Evolutionary conservation across 2,797 vertebrate genomes (phyloP), one percentile per base, ranked within the genome.

Genomic region (Brachyrhaphis roseni): DNA sequence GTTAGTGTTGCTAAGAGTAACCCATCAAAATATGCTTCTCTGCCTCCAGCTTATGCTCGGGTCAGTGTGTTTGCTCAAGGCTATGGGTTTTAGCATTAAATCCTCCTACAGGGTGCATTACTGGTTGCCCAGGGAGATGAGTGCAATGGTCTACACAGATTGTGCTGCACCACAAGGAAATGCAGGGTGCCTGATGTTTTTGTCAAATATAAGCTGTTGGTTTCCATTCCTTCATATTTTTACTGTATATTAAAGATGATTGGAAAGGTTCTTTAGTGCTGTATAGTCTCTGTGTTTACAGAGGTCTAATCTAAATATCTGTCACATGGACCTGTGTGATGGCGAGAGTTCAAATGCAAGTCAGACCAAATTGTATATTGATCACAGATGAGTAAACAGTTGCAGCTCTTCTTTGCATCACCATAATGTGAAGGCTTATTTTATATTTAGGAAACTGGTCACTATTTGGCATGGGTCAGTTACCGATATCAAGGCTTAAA

Each of bases 101-200:
- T 82, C 84, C 77, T 88, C 80, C 87, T 83, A 78, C 84, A 81
- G 84, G 80, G 74, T 82, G 78, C 87, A 84, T 79, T 79, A 84
- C 74, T 82, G 82, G 88, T 89, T 92, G 80, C 89, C 83, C 72
- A 74, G 78, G 74, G 90, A 87, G 78, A 91, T 31, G 8, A 45
- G 78, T 59, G 77, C 43, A 39, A 72, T 34, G 36, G 64, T 82
- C 53, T n/a, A 5, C 12, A 15, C 12, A 75, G 76, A n/a, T 71
- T 74, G 49, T 46, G 47, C 36, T 46, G 20, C 23, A 77, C 31
- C n/a, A 57, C 0, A 39, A 80, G 82, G 49, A 76, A 43, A 76
- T 0, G 64, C 36, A 78, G 72, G 34, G 34, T n/a, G 8, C 18
- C 78, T 87, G 72, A 64, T 75, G 68, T 68, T 55, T 81, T 57